Base-by-base conservation (phyloP, 2,888 invertebrate genomes). In the Odontocolon sp. region DNA sequence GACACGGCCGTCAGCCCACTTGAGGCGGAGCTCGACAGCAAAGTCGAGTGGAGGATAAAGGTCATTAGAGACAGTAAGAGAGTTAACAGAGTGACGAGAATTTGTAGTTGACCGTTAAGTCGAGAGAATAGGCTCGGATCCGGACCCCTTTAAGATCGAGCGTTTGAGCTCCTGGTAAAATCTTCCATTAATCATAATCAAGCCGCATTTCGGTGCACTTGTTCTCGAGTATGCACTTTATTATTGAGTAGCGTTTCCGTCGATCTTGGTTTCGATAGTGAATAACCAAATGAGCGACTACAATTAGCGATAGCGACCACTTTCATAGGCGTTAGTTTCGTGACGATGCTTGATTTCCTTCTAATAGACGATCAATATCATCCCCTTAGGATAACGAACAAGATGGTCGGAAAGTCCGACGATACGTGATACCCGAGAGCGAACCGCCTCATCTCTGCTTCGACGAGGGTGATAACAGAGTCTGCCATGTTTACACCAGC, bases 391-490 rank as follows among this genome's bases (percentile, higher is more conserved):
- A 76, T 31, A n/a, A n/a, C n/a, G n/a, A n/a, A n/a, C n/a, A n/a
- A n/a, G n/a, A n/a, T n/a, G n/a, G n/a, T n/a, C 59, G 71, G 9
- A 80, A 79, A 64, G 42, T 71, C 18, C 89, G 91, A 8, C 80
- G 84, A 28, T 85, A 84, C 31, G 76, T 81, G 31, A 70, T 87
- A 85, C 64, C 77, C 54, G 87, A 86, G 66, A n/a, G n/a, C n/a
- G n/a, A n/a, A n/a, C 92, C 92, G 5, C 94, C 94, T 1, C 94
- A 94, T 86, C 87, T 94, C 42, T 94, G 94, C 83, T 91, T 91
- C 83, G 89, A 89, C 40, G 87, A 89, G 42, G 82, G 81, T 2
- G 76, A 80, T 4, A 85, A 84, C 8, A 86, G 87, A 1, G 83
- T 91, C 14, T 94, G 94, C 82, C 93, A 94, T 85, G 94, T 93